Evolutionary conservation across 2,113 vertebrate species (phyloP).

Genomic region (Malurus cyaneus): DNA sequence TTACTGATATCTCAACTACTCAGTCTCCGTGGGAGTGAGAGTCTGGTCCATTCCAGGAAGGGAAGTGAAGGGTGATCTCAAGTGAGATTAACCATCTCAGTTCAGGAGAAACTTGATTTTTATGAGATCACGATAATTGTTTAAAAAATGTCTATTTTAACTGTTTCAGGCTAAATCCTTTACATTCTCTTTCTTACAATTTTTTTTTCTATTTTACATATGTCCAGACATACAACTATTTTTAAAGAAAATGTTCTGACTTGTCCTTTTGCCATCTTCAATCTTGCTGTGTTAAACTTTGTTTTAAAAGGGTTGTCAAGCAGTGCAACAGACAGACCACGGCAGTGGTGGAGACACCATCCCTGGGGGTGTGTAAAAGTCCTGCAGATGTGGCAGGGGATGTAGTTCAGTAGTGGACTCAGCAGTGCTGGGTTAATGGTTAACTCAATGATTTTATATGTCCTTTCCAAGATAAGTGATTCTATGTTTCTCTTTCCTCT

Average conservation of each 20-base stretch:
- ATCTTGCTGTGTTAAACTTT: not conserved
- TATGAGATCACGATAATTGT: not conserved
- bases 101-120: not conserved
- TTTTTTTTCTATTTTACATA: not conserved
- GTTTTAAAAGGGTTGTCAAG: not conserved
- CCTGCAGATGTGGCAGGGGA: accelerated
- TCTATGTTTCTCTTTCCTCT: not conserved
- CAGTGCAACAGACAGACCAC: no score
- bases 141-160: not conserved
- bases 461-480: not conserved
- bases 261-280: not conserved
- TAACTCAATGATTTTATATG: not conserved
- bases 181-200: not conserved
- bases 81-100: constrained; percentile 13
- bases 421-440: not conserved
- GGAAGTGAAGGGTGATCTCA: not conserved
- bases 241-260: not conserved
- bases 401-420: accelerated
- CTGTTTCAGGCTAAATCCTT: not conserved
- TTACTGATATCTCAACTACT: constrained; percentile 45
- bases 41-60: not conserved
- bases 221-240: not conserved
- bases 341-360: not conserved
- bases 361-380: not conserved
- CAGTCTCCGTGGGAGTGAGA: not conserved